A percentile compares a stretch with the other conserved stretches of the same genome.
These are phyloP conservation scores for Anguilla megastoma DNA, from an alignment of 2,797 vertebrate genomes.

Conservation along the genomic window DNA sequence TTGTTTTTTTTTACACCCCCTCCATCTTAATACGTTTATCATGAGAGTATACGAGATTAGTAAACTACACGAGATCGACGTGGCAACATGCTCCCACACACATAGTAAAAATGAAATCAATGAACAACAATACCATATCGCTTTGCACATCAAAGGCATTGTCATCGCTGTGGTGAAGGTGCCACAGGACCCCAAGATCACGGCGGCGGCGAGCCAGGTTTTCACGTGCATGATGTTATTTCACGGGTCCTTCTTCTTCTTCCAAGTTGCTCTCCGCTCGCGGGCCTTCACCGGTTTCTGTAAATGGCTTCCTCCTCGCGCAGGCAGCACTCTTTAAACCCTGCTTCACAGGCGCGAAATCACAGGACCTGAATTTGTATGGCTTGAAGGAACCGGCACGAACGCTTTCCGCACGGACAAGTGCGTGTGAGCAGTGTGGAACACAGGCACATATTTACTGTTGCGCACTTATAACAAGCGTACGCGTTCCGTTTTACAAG, in stretches of 20 bases:
- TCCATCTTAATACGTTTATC: neutral
- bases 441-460: neutral
- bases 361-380: neutral
- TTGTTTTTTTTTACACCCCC: too few relatives aligned
- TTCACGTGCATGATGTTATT: neutral
- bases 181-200: constrained; percentile 2
- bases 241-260: neutral
- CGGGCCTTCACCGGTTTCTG: neutral
- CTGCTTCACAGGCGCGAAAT: neutral
- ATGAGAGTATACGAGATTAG: neutral
- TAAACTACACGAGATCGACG: neutral
- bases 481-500: neutral
- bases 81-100: neutral
- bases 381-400: constrained; percentile 1
- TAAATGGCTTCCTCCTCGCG: neutral
- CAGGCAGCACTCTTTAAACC: neutral
- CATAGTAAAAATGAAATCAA: neutral
- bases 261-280: neutral
- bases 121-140: constrained; percentile 8
- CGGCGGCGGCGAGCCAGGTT: neutral
- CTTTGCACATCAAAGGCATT: constrained; percentile 4
- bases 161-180: neutral
- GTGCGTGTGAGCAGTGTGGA: neutral
- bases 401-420: constrained; percentile 1
- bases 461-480: neutral